Evolutionary conservation across 2,113 vertebrate genomes (phyloP), one percentile per base, ranked within the genome.

Genomic region (Otus sunia): DNA sequence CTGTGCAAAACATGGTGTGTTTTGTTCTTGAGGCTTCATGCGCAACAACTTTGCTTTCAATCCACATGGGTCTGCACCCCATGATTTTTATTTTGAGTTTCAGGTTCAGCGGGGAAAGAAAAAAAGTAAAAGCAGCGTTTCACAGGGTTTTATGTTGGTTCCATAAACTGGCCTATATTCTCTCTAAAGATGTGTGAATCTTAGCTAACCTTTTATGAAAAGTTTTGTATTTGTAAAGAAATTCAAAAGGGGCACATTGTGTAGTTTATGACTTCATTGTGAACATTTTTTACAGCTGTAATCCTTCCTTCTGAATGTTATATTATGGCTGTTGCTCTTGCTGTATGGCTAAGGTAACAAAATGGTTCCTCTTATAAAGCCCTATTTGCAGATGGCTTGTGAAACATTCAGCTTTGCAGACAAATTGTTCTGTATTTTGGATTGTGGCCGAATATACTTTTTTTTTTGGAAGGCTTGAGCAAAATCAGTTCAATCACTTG

Each of bases 371-470:
- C 58, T 90, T 86, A 15, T 86, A 94, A 93, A 94, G 53, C 11
- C 18, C 43, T 91, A 13, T 69, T 93, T 96, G 86, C 96, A 97
- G 76, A 87, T 91, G 92, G 95, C 94, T 96, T 95, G 88, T 97
- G 96, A 95, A 96, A 94, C 30, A 18, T 77, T 60, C 60, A 87
- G 69, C 52, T 86, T 93, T 73, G 74, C 91, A 88, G 92, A 91
- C 68, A 66, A 91, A 80, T 94, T 91, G 80, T 77, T 91, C 76
- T 58, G 0, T 69, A 29, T 36, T 49, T 92, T 97, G 95, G 83
- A 83, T 26, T 67, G n/a, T 82, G 41, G 59, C 84, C n/a, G 3
- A 58, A 37, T 49, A 68, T 5, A 15, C 16, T 3, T 75, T 49
- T n/a, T 18, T 49, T 47, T 50, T 67, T 66, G 5, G 27, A 87